These are phyloP conservation scores for Eulimnadia texana DNA, from an alignment of 1,140 invertebrate genomes.

Conservation along the genomic window DNA sequence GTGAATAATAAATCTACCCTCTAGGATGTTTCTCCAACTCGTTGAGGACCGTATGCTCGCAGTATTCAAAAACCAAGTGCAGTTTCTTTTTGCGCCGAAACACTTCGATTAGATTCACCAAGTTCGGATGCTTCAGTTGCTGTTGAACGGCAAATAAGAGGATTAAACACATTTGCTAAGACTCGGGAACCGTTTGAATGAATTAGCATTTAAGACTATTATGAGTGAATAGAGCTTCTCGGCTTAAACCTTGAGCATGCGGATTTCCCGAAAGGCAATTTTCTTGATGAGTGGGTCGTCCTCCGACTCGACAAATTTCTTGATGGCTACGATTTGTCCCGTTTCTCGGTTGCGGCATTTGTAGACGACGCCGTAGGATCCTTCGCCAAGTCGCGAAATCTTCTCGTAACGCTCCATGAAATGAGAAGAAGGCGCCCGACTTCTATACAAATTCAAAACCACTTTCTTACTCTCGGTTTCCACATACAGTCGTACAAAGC, in stretches of 20 bases:
- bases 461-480: no score
- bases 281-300: constrained; percentile 96
- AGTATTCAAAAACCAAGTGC: constrained; percentile 97
- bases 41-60: constrained; percentile 90
- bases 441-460: constrained; percentile 34
- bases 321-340: constrained; percentile 91
- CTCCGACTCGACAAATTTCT: constrained; percentile 97
- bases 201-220: no score
- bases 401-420: constrained; percentile 97
- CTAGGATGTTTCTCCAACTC: constrained; percentile 83
- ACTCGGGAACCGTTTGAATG: no score
- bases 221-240: background rate
- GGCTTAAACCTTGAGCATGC: constrained; percentile 77
- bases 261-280: constrained; percentile 92
- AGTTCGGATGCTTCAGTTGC: constrained; percentile 96
- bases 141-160: constrained; percentile 32
- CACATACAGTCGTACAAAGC: no score
- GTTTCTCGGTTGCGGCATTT: constrained; percentile 95
- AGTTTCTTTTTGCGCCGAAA: constrained; percentile 90
- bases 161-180: background rate
- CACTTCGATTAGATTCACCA: constrained; percentile 95
- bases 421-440: constrained; percentile 63
- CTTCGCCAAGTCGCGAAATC: constrained; percentile 89
- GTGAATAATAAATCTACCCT: constrained; percentile 33
- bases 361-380: constrained; percentile 96